Base-by-base conservation (phyloP, 2,797 vertebrate species). In the Rhynchonycteris naso region DNA sequence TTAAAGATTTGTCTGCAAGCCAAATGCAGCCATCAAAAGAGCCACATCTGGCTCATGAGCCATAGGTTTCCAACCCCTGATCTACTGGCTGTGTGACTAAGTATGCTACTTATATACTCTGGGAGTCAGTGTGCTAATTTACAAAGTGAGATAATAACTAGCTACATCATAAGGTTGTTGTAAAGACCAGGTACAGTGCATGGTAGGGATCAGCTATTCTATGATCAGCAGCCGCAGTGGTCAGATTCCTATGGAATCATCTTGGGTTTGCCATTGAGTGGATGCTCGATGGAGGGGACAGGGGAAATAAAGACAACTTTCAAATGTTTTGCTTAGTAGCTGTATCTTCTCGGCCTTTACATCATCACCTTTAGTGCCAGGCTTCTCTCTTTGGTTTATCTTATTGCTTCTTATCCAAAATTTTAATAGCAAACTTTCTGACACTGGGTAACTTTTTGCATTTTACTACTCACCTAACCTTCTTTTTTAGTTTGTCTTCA, bases 161-260 rank as follows among this genome's bases (percentile, higher is more conserved):
- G 68, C 30, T 66, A 43, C 14, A 38, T 76, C 66, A 47, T 1
- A 35, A 33, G 72, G 43, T 13, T 58, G 22, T 35, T 61, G 14
- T 58, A 33, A 65, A 72, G 59, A 24, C 63, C 22, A 30, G 78
- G 43, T 30, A 24, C 28, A 22, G 14, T 10, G 11, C 7, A 19
- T 1, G 9, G 50, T 4, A 15, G 3, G 2, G 10, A 52, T 13
- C 0, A 47, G 35, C 81, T 52, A 15, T 15, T n/a, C 61, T 50
- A 15, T 0, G 12, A 18, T 4, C 0, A 0, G 30, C 13, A 78
- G 35, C 28, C 8, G 0, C 2, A 2, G 19, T 6, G 28, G 24
- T 43, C 28, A 3, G 1, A 13, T 65, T 80, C 26, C 2, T 19
- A 21, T 21, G n/a, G 15, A 14, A n/a, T 33, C 35, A 24, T 15